phyloP scores from a whole-genome alignment of 2,113 vertebrate genomes.

The Hipposideros armiger region DNA sequence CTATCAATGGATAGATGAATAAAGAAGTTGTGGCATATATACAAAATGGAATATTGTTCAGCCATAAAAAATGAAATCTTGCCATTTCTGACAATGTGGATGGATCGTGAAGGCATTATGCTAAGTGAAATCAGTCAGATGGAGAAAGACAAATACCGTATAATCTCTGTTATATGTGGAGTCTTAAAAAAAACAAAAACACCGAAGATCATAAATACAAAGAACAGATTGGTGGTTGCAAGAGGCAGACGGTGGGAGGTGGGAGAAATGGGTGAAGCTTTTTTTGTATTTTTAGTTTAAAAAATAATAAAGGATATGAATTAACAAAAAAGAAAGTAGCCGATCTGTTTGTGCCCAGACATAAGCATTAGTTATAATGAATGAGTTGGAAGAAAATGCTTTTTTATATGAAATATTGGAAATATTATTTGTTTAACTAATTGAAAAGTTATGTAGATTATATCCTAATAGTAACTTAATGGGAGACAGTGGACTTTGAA shows the following conservation, averaged over 20 bases:
- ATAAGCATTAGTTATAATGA: background rate
- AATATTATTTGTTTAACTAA: constrained; percentile 46
- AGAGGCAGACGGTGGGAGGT: background rate
- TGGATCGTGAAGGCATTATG: background rate
- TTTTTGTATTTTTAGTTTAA: background rate
- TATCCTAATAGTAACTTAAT: background rate
- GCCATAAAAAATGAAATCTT: background rate
- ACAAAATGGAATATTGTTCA: background rate
- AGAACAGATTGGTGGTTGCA: background rate
- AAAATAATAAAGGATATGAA: background rate
- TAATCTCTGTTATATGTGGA: background rate
- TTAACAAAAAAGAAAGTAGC: background rate
- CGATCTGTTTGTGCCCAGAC: background rate
- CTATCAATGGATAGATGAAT: too few relatives aligned
- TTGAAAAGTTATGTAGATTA: background rate
- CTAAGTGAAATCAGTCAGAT: background rate
- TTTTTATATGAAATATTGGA: constrained; percentile 41
- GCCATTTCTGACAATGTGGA: background rate
- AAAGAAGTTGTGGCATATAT: background rate
- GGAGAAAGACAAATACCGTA: background rate
- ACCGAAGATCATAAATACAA: background rate
- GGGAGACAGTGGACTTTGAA: background rate
- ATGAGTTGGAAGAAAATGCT: background rate
- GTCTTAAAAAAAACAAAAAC: background rate
- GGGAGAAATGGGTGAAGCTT: background rate